phyloP scores from a whole-genome alignment of 2,888 invertebrate species.

The Machimus rusticus region DNA sequence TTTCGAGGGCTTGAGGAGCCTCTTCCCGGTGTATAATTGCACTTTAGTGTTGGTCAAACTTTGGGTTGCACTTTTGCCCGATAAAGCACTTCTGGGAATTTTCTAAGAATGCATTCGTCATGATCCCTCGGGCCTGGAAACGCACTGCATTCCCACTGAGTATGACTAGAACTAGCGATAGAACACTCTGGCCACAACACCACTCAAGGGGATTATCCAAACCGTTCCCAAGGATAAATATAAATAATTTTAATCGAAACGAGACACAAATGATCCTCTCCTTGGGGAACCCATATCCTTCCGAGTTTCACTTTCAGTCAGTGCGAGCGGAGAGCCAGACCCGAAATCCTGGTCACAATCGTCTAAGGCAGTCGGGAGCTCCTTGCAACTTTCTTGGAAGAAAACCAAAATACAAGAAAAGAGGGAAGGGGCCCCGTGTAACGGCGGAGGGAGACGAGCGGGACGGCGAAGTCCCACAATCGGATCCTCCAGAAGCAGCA shows the following conservation, averaged over 20 bases:
- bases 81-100: neutral
- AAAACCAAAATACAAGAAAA: neutral
- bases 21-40: neutral
- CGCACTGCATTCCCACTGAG: neutral
- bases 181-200: neutral
- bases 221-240: neutral
- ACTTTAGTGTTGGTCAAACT: conserved; percentile 23
- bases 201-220: neutral
- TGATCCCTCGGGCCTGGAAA: neutral
- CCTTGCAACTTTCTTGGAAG: neutral
- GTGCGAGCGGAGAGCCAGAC: neutral
- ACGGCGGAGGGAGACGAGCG: neutral
- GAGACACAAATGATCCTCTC: neutral
- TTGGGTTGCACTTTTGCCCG: conserved; percentile 8
- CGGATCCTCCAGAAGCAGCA: neutral
- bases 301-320: neutral
- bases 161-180: neutral
- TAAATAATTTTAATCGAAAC: neutral
- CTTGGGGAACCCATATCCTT: neutral
- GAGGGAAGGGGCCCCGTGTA: neutral
- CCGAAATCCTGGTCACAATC: neutral
- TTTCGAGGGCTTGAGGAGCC: neutral
- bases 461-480: neutral
- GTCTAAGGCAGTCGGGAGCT: neutral
- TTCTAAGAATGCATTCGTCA: neutral